phyloP scores from a whole-genome alignment of 2,888 invertebrate species.

The Octonoba sinensis region DNA sequence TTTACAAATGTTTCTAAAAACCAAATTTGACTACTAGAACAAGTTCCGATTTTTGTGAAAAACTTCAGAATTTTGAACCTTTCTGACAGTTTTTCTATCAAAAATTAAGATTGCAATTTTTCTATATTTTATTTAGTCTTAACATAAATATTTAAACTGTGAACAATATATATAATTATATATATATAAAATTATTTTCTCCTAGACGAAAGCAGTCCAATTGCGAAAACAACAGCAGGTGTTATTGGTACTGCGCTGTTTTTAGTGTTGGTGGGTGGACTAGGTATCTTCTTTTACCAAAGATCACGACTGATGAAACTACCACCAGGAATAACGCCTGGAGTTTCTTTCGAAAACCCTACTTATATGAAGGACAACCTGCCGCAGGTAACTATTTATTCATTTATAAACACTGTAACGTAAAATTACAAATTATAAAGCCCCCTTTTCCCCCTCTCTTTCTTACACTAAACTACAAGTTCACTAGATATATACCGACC shows the following conservation, averaged over 20 bases:
- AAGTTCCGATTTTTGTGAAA: no score
- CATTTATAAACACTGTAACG: neutral
- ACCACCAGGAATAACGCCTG: conserved; percentile 53
- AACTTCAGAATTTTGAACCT: no score
- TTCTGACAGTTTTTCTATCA: no score
- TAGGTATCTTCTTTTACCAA: conserved; percentile 72
- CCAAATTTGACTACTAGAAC: neutral
- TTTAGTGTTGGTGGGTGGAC: conserved; percentile 76
- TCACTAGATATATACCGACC: neutral
- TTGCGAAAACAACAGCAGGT: conserved; percentile 73
- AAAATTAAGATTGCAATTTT: no score
- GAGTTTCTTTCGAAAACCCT: conserved; percentile 67
- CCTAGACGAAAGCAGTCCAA: conserved; percentile 35
- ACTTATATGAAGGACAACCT: conserved; percentile 66
- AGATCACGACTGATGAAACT: conserved; percentile 46
- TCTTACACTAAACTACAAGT: neutral
- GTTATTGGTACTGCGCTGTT: conserved; percentile 75
- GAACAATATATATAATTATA: no score
- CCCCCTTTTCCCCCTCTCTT: no score
- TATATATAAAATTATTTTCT: no score
- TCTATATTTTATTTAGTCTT: no score
- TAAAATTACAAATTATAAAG: no score
- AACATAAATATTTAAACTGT: no score
- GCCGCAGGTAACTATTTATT: conserved; percentile 26
- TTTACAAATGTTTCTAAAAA: neutral